Percentiles rank a stretch among this genome's conserved stretches.
Evolutionary conservation across 2,797 vertebrate genomes (phyloP).

Genomic region (Heteromormyrus szaboi): DNA sequence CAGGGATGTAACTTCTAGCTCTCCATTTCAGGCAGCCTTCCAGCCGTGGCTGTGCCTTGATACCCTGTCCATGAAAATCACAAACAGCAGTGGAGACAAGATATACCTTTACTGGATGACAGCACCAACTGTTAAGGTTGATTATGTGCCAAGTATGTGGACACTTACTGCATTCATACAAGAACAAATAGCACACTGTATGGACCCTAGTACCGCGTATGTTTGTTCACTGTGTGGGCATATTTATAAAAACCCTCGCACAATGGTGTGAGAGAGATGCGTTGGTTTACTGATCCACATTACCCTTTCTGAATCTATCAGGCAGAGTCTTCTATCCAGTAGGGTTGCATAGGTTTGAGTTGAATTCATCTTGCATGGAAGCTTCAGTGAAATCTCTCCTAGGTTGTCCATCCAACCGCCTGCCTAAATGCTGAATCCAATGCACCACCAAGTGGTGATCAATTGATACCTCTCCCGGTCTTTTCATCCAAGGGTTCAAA

Average conservation of each 20-base stretch:
- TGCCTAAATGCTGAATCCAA: neutral
- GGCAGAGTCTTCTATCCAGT: neutral
- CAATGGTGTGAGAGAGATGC: neutral
- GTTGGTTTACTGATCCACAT: neutral
- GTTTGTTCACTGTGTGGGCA: neutral
- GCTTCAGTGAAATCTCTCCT: neutral
- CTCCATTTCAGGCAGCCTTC: neutral
- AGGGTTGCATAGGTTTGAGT: neutral
- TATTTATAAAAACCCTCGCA: neutral
- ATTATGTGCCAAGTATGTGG: neutral
- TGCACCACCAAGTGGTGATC: neutral
- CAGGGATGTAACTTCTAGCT: neutral
- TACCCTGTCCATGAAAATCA: neutral
- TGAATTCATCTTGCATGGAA: neutral
- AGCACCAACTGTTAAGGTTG: neutral
- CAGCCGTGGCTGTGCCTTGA: neutral
- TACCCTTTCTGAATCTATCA: neutral
- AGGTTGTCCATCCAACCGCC: neutral
- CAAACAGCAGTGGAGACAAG: neutral
- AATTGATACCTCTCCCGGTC: neutral
- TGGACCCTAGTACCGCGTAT: neutral
- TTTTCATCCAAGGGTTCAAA: neutral
- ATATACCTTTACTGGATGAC: neutral
- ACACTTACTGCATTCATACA: neutral
- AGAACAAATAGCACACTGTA: neutral